phyloP scores from a whole-genome alignment of 2,888 invertebrate species.

The Drosophila neutralis region DNA sequence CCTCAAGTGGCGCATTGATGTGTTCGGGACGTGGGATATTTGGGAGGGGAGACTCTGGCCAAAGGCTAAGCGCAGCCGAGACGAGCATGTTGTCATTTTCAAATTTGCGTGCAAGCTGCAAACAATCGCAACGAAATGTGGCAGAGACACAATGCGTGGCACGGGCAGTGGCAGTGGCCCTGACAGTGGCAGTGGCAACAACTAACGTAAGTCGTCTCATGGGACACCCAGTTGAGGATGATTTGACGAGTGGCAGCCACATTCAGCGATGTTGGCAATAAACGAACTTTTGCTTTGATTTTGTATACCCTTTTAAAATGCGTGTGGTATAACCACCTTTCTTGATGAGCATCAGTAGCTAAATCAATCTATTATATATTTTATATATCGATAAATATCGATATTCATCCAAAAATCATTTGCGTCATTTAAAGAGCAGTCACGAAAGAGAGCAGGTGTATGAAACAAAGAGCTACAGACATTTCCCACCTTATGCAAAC shows the following conservation, averaged over 20 bases:
- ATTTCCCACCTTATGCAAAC: background rate
- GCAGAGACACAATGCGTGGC: slow-evolving; percentile 40
- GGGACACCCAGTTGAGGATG: slow-evolving; percentile 55
- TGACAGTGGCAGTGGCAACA: slow-evolving; percentile 30
- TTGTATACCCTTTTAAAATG: background rate
- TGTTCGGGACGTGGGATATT: slow-evolving; percentile 35
- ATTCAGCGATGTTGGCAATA: slow-evolving; percentile 51
- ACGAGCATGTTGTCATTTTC: slow-evolving; percentile 67
- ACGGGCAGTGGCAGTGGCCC: slow-evolving; percentile 11
- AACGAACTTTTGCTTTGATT: slow-evolving; percentile 68
- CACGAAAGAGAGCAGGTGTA: background rate
- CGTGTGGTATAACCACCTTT: too few species aligned
- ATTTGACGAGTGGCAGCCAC: slow-evolving; percentile 57
- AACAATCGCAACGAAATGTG: slow-evolving; percentile 23
- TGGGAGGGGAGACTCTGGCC: slow-evolving; percentile 21
- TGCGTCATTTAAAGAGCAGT: background rate
- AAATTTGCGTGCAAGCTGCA: slow-evolving; percentile 70
- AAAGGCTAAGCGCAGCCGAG: slow-evolving; percentile 51
- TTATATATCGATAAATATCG: background rate
- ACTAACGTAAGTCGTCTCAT: slow-evolving; percentile 67
- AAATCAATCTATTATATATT: background rate
- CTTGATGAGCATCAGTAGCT: background rate
- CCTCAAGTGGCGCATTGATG: slow-evolving; percentile 51
- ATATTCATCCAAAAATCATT: background rate
- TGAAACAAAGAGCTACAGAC: background rate